Evolutionary conservation across 2,113 vertebrate genomes (phyloP).

Genomic region (Pituophis catenifer): DNA sequence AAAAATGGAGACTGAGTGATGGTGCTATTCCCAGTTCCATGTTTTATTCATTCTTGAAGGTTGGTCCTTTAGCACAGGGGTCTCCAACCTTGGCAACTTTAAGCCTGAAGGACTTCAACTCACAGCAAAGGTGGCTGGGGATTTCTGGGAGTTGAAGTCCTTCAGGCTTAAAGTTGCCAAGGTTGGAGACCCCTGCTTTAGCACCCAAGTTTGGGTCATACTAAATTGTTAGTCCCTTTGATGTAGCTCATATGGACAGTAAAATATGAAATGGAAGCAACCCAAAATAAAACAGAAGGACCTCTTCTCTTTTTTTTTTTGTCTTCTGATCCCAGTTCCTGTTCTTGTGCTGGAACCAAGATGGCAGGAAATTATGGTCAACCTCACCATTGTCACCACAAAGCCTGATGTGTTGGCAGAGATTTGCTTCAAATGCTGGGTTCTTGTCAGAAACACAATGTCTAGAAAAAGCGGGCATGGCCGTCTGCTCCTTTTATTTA

Average conservation of each 20-base stretch:
- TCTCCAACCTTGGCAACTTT: too few relatives aligned
- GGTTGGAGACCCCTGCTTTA: not conserved
- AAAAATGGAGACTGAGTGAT: not conserved
- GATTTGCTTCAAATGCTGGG: not conserved
- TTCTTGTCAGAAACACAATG: not conserved
- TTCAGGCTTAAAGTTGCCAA: too few relatives aligned
- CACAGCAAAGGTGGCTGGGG: too few relatives aligned
- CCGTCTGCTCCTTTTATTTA: not conserved
- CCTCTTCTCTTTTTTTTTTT: not conserved
- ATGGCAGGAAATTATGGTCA: conserved; percentile 6
- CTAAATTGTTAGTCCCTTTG: not conserved
- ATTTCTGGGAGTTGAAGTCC: too few relatives aligned
- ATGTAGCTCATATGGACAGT: not conserved
- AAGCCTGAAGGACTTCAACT: too few relatives aligned
- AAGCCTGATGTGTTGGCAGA: not conserved
- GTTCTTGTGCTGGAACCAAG: not conserved
- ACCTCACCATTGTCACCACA: not conserved
- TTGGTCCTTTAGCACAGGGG: not conserved
- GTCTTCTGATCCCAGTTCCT: not conserved
- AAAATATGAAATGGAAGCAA: not conserved
- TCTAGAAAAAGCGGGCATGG: not conserved
- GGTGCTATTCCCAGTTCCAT: not conserved
- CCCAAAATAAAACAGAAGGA: not conserved
- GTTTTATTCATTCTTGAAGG: not conserved
- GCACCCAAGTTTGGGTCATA: not conserved